These are phyloP conservation scores for Neoscelio sp. DNA, from an alignment of 2,888 invertebrate genomes.

Conservation along the genomic window DNA sequence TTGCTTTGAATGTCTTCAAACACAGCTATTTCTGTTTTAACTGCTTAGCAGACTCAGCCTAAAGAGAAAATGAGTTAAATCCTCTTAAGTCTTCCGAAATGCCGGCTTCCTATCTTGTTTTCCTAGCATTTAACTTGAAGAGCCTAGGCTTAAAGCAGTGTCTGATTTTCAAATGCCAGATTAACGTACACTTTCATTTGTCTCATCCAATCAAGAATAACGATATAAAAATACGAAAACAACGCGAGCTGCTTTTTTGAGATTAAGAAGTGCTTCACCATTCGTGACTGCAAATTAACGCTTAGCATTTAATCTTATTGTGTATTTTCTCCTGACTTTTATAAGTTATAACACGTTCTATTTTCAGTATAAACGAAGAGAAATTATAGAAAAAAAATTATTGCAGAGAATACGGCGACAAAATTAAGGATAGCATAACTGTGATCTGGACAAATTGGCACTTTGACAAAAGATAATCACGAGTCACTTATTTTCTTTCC, in stretches of 20 bases:
- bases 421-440: too few relatives aligned
- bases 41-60: constrained; percentile 45
- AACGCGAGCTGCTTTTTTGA: neutral
- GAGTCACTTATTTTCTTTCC: too few relatives aligned
- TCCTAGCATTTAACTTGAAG: constrained; percentile 59
- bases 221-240: constrained; percentile 6
- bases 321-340: too few relatives aligned
- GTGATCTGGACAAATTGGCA: too few relatives aligned
- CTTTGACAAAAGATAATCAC: too few relatives aligned
- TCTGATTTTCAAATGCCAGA: constrained; percentile 57
- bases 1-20: constrained; percentile 60
- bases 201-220: constrained; percentile 40
- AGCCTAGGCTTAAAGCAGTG: constrained; percentile 51
- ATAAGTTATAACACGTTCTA: too few relatives aligned
- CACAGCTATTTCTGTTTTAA: constrained; percentile 60
- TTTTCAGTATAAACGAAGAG: too few relatives aligned
- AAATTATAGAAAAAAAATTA: too few relatives aligned
- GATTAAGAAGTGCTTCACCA: constrained; percentile 26
- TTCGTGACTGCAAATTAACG: constrained; percentile 14
- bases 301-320: neutral
- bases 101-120: constrained; percentile 62
- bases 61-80: constrained; percentile 64
- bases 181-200: constrained; percentile 40
- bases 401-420: too few relatives aligned
- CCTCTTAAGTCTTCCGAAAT: constrained; percentile 62